Evolutionary conservation across 2,113 vertebrate genomes (phyloP).

Genomic region (Chauna torquata): DNA sequence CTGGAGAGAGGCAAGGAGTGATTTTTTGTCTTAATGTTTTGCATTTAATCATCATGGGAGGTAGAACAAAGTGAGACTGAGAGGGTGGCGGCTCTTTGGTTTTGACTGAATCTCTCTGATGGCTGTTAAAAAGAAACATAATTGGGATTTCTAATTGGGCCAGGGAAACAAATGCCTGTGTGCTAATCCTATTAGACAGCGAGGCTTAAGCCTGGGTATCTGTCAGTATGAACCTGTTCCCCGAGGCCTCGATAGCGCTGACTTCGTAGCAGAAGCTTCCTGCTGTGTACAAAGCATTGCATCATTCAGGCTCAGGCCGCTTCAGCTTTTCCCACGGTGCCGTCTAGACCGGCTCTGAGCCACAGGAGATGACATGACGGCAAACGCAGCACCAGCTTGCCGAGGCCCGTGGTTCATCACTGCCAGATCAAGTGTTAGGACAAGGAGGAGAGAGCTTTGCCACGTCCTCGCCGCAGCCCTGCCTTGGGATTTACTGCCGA

Average conservation of each 20-base stretch:
- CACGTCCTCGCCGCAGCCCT: neutral
- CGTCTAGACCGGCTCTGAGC: rapidly evolving
- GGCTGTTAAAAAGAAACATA: neutral
- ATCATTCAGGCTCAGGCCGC: neutral
- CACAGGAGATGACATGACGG: rapidly evolving
- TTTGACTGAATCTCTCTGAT: neutral
- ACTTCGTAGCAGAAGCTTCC: neutral
- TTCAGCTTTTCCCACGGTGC: neutral
- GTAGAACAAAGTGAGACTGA: neutral
- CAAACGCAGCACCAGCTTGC: neutral
- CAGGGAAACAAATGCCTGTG: neutral
- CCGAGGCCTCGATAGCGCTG: neutral
- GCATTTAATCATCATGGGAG: neutral
- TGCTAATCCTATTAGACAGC: neutral
- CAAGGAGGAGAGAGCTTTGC: neutral
- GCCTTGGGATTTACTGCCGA: no score
- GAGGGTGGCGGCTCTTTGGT: neutral
- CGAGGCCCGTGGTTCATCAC: rapidly evolving
- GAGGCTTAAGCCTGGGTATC: neutral
- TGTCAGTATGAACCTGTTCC: neutral
- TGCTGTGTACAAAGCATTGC: neutral
- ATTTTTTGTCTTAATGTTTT: neutral
- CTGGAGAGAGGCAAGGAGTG: neutral
- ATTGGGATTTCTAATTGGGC: neutral
- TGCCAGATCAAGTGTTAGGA: neutral